Conservation (phyloP, 37 sponge, comb jelly and placozoan species). For the Geodia barretti region DNA sequence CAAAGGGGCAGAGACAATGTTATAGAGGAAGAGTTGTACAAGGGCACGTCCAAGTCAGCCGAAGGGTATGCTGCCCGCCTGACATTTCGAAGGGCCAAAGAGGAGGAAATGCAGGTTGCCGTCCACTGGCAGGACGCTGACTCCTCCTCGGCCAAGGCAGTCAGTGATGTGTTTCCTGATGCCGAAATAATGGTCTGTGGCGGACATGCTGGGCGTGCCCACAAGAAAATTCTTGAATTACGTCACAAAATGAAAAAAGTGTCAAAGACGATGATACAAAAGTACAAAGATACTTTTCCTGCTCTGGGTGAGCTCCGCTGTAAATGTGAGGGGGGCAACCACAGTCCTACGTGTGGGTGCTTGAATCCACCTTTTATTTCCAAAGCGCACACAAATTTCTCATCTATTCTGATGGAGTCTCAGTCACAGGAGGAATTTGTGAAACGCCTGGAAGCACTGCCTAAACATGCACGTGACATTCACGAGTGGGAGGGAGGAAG, state of each 20-base stretch:
- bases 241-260: conserved; percentile 14
- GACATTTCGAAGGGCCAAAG: conserved; percentile 21
- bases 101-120: conserved; percentile 15
- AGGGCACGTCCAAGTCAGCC: conserved; percentile 32
- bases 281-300: conserved; percentile 13
- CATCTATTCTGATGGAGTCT: neutral
- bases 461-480: conserved; percentile 41
- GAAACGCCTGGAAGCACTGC: neutral
- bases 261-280: neutral
- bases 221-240: conserved; percentile 6
- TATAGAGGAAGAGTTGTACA: conserved; percentile 5
- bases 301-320: conserved; percentile 14
- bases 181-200: conserved; percentile 23
- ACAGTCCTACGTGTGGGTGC: conserved; percentile 27
- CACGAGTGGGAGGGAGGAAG: conserved; percentile 28
- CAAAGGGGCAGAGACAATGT: conserved; percentile 29
- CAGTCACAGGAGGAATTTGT: conserved; percentile 7
- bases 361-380: conserved; percentile 9
- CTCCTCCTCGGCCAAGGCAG: conserved; percentile 29
- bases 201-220: conserved; percentile 27
- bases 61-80: conserved; percentile 27
- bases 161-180: neutral
- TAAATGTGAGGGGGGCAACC: conserved; percentile 14
- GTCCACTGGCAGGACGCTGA: conserved; percentile 44
- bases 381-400: conserved; percentile 20